phyloP scores from a whole-genome alignment of 92 coral and sea anemone species.

The Meandrina meandrites region DNA sequence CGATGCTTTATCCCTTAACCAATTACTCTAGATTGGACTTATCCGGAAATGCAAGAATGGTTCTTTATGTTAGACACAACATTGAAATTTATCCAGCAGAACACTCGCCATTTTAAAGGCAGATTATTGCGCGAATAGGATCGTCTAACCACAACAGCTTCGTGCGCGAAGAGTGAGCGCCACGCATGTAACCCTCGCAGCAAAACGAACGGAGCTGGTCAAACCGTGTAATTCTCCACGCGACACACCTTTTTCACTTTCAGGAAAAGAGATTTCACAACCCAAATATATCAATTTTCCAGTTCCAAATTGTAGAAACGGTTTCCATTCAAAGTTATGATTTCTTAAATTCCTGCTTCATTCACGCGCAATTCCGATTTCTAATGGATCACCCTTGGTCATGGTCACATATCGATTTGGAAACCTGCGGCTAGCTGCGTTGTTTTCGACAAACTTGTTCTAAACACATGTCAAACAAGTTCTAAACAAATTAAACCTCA shows the following conservation, averaged over 20 bases:
- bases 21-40: not conserved
- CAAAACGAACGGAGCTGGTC: not conserved
- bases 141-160: not conserved
- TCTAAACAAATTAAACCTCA: constrained; percentile 10
- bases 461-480: not conserved
- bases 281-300: not conserved
- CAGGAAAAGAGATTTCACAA: not conserved
- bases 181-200: not conserved
- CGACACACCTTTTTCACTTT: not conserved
- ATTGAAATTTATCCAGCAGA: constrained; percentile 5
- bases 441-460: not conserved
- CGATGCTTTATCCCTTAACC: not conserved
- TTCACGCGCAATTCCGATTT: constrained; percentile 9
- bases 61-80: constrained; percentile 5
- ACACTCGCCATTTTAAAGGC: not conserved
- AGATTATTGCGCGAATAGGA: not conserved
- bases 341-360: not conserved
- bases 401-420: constrained; percentile 12
- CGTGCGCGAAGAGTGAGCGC: not conserved
- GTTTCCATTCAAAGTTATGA: not conserved
- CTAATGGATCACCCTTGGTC: not conserved
- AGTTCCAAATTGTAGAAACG: not conserved
- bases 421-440: not conserved
- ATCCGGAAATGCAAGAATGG: constrained; percentile 13
- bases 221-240: not conserved